Evolutionary conservation across 2,888 invertebrate species (phyloP).

Genomic region (Acanthococcus lagerstroemiae): DNA sequence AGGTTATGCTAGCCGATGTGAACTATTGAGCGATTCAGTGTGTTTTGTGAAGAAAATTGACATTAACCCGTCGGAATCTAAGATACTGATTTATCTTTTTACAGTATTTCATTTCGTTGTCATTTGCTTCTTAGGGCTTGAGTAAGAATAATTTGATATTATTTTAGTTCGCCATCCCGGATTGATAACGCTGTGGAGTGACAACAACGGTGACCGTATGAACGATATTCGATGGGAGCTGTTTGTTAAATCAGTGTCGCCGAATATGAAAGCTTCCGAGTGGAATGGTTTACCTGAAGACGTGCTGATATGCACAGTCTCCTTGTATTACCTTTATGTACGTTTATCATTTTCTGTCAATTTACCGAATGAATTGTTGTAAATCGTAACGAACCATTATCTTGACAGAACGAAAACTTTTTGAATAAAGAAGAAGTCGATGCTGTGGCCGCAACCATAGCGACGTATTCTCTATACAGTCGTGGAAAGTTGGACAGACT

Average conservation of each 20-base stretch:
- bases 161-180: slow-evolving; percentile 19
- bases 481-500: not conserved
- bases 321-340: slow-evolving; percentile 15
- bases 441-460: slow-evolving; percentile 15
- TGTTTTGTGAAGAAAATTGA: no score
- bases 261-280: not conserved
- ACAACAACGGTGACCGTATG: slow-evolving; percentile 12
- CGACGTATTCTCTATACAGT: slow-evolving; percentile 5
- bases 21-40: no score
- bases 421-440: slow-evolving; percentile 15
- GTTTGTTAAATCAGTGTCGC: slow-evolving; percentile 10
- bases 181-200: slow-evolving; percentile 21
- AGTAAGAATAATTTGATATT: not conserved
- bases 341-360: no score
- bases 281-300: slow-evolving; percentile 9
- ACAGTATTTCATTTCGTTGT: not conserved
- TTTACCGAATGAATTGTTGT: not conserved
- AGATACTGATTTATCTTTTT: not conserved
- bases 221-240: slow-evolving; percentile 3
- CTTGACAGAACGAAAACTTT: slow-evolving; percentile 8
- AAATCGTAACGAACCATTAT: not conserved
- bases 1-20: no score
- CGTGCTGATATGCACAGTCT: not conserved
- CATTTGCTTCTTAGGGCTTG: not conserved
- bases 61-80: no score